These are phyloP conservation scores for Phainopepla nitens DNA, from an alignment of 2,113 vertebrate genomes.

Conservation along the genomic window DNA sequence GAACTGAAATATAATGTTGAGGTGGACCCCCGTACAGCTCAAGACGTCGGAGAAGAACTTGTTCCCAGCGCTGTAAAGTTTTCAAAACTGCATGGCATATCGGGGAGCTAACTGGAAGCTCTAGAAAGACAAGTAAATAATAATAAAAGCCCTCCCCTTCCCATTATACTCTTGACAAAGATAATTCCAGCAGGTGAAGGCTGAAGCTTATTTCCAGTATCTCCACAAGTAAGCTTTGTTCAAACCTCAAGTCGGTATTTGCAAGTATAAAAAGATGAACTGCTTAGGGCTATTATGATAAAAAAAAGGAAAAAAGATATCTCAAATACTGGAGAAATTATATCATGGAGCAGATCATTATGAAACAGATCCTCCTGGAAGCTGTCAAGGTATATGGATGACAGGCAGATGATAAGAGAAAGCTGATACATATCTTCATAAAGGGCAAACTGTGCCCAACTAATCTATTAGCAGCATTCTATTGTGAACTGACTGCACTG, in stretches of 20 bases:
- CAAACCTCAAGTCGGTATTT: neutral
- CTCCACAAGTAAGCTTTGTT: neutral
- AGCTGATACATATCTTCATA: neutral
- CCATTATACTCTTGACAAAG: neutral
- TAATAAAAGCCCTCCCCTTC: neutral
- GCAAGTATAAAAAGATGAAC: neutral
- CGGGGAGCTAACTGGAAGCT: slow-evolving; percentile 92
- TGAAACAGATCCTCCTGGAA: neutral
- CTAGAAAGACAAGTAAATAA: slow-evolving; percentile 67
- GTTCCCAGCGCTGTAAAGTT: slow-evolving; percentile 94
- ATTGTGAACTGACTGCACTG: neutral
- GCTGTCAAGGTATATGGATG: neutral
- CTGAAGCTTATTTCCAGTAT: neutral
- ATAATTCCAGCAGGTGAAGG: neutral
- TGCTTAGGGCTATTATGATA: neutral
- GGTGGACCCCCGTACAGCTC: slow-evolving; percentile 91
- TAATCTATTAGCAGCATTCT: neutral
- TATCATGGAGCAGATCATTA: neutral
- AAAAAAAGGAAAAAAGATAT: neutral
- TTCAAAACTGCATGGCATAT: slow-evolving; percentile 91
- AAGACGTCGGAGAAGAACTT: slow-evolving; percentile 89
- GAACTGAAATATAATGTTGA: slow-evolving; percentile 83
- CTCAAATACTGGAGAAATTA: neutral
- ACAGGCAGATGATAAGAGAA: neutral
- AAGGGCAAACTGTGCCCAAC: neutral